Percentiles rank a stretch among this genome's conserved stretches.
Evolutionary conservation across 2,888 invertebrate species (phyloP).

Genomic region (Philereme vetulata): DNA sequence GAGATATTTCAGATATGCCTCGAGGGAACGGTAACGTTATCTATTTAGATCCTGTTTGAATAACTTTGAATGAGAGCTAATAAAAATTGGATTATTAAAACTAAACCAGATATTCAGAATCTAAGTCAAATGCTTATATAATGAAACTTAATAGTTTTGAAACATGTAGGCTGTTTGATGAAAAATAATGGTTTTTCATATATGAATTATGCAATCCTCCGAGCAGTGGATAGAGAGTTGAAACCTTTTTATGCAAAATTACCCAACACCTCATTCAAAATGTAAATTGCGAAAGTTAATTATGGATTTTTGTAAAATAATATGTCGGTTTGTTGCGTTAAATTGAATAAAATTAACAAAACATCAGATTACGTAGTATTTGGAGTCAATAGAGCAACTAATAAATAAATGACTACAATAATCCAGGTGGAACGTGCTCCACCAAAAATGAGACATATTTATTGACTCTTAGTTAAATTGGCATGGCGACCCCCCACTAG

Average conservation of each 20-base stretch:
- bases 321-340: conserved; percentile 33
- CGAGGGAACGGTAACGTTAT: conserved; percentile 20
- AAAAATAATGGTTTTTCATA: too few species aligned
- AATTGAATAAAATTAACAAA: conserved; percentile 30
- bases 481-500: too few species aligned
- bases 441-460: conserved; percentile 23
- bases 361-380: conserved; percentile 28
- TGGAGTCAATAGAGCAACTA: conserved; percentile 27
- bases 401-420: conserved; percentile 30
- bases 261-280: conserved; percentile 34
- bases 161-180: not conserved
- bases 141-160: not conserved
- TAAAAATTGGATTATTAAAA: not conserved
- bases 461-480: not conserved
- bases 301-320: conserved; percentile 31
- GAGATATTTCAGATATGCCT: conserved; percentile 27
- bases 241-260: too few species aligned
- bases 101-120: not conserved
- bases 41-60: conserved; percentile 28
- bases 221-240: too few species aligned
- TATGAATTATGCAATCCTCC: too few species aligned
- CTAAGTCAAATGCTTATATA: not conserved
- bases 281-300: conserved; percentile 28
- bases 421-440: conserved; percentile 30
- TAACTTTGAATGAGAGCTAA: conserved; percentile 12